Evolutionary conservation across 2,888 invertebrate genomes (phyloP).

Genomic region (Idaea straminata): DNA sequence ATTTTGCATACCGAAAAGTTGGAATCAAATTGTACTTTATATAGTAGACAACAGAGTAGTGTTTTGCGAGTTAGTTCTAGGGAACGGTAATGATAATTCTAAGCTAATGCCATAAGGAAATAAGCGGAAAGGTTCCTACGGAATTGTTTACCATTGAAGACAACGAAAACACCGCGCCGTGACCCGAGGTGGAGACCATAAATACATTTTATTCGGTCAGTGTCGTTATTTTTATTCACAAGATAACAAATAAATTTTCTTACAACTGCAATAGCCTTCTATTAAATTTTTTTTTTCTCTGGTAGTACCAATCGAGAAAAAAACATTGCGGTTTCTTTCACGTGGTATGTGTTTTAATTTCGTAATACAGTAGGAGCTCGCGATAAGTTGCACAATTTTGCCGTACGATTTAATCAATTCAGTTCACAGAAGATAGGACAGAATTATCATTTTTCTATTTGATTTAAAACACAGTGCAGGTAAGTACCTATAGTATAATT

Average conservation of each 20-base stretch:
- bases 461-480: too few species aligned
- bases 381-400: too few species aligned
- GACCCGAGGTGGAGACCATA: constrained; percentile 24
- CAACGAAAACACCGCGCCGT: constrained; percentile 27
- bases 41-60: constrained; percentile 37
- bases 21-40: constrained; percentile 49
- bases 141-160: constrained; percentile 52
- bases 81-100: constrained; percentile 65
- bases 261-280: background rate
- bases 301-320: background rate
- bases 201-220: constrained; percentile 17
- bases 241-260: constrained; percentile 1
- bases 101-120: constrained; percentile 71
- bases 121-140: constrained; percentile 55
- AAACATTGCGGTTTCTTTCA: background rate
- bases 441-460: too few species aligned
- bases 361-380: too few species aligned
- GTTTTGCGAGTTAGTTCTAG: constrained; percentile 40
- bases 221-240: background rate
- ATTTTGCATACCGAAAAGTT: constrained; percentile 33
- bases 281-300: too few species aligned
- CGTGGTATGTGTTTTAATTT: too few species aligned
- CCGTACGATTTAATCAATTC: too few species aligned
- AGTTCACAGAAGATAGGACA: too few species aligned
- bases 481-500: too few species aligned